Evolutionary conservation across 2,797 vertebrate genomes (phyloP), one percentile per base, ranked within the genome.

Genomic region (Danionella dracula): DNA sequence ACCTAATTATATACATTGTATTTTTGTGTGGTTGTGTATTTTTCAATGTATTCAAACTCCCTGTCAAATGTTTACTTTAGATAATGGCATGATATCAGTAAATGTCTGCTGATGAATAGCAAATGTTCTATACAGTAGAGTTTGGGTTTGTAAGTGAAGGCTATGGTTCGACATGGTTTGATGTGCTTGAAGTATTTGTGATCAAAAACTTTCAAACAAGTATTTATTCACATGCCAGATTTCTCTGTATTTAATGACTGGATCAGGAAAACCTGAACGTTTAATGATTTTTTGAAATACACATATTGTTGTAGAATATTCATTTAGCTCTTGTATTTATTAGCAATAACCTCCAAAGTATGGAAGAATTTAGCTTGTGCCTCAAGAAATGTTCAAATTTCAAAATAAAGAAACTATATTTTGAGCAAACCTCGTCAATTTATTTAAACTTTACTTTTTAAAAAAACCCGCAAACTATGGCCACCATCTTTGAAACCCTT

Each of bases 1-100:
- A 88, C 81, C 81, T 89, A 72, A 75, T 20, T 71, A 77, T 82
- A 50, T 76, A 76, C 77, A 71, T 69, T 82, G 79, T 72, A 62
- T 79, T 79, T 66, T 74, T 65, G 54, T 74, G 76, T 83, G 31
- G 29, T 49, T 54, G n/a, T n/a, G n/a, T n/a, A n/a, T n/a, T n/a
- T n/a, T n/a, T n/a, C 37, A 42, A 20, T 41, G 20, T 41, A 67
- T 38, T 48, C 40, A 21, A 12, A 29, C 31, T 42, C 31, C 15
- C 9, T 44, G 35, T 54, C 46, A 44, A 27, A 54, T 17, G 50
- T 66, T 49, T 60, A 71, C 69, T 65, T 53, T 45, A 66, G 7
- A 5, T 13, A 11, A 44, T 7, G 16, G 21, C 11, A 23, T 11
- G 20, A 37, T 15, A 9, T 42, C 12, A 65, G 8, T 65, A 8